Evolutionary conservation across 2,888 invertebrate genomes (phyloP).

Genomic region (Lycia hirtaria): DNA sequence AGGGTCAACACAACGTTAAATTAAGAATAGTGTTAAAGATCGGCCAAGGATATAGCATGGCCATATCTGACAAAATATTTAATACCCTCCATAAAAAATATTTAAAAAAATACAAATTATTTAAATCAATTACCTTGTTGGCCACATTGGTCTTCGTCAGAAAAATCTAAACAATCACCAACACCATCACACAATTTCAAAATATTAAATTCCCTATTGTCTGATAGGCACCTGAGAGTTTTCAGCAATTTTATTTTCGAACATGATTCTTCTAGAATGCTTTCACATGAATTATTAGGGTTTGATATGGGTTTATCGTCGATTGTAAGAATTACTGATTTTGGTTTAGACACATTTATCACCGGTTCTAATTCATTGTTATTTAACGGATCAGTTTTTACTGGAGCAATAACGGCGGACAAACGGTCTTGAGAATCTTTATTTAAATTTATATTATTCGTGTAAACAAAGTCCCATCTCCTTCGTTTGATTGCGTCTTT

Average conservation of each 20-base stretch:
- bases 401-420: neutral
- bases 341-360: neutral
- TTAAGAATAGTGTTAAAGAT: too few species aligned
- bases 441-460: conserved; percentile 19
- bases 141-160: conserved; percentile 66
- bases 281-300: conserved; percentile 40
- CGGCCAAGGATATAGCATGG: too few species aligned
- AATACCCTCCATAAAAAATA: neutral
- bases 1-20: too few species aligned
- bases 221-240: conserved; percentile 54
- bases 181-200: conserved; percentile 64
- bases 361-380: conserved; percentile 7
- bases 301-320: conserved; percentile 8
- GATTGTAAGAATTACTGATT: neutral
- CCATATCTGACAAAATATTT: too few species aligned
- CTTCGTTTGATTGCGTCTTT: conserved; percentile 35
- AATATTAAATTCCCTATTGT: conserved; percentile 48
- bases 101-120: neutral
- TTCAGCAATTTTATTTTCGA: conserved; percentile 54
- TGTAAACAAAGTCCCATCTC: conserved; percentile 33
- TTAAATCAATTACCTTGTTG: conserved; percentile 55
- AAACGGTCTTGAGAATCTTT: conserved; percentile 11
- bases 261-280: conserved; percentile 51
- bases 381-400: neutral
- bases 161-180: conserved; percentile 58